Percentiles rank a stretch among this genome's conserved stretches.
Evolutionary conservation across 2,797 vertebrate species (phyloP).

Genomic region (Hybognathus amarus): DNA sequence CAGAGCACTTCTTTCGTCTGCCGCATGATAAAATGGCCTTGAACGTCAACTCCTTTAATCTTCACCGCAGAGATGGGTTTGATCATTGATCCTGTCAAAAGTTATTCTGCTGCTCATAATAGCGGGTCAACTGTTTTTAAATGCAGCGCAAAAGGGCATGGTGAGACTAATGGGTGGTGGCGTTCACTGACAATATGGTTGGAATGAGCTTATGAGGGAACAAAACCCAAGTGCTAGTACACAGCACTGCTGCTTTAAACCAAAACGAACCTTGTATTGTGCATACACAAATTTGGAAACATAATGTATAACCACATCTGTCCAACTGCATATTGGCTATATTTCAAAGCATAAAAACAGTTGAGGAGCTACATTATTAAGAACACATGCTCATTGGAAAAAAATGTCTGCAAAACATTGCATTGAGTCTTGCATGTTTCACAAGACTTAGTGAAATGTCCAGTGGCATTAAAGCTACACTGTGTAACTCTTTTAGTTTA

Average conservation of each 20-base stretch:
- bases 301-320: background rate
- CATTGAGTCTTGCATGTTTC: too few species aligned
- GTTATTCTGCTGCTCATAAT: conserved; percentile 29
- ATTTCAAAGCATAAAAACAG: background rate
- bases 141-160: background rate
- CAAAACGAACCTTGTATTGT: background rate
- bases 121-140: conserved; percentile 41
- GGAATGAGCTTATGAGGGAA: conserved; percentile 2
- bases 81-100: conserved; percentile 46
- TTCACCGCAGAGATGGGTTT: conserved; percentile 48
- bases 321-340: background rate
- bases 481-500: too few species aligned
- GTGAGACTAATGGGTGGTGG: conserved; percentile 22
- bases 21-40: conserved; percentile 37
- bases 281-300: background rate
- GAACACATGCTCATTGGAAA: background rate
- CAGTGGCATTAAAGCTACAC: too few species aligned
- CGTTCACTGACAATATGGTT: background rate
- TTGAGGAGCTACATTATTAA: background rate
- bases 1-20: conserved; percentile 35
- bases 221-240: background rate
- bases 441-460: too few species aligned
- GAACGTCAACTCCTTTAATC: conserved; percentile 55
- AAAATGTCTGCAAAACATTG: background rate
- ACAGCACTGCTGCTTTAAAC: background rate